Evolutionary conservation across 37 sponge, comb jelly and placozoan genomes (phyloP).

Genomic region (Cladorhizidae sp.): DNA sequence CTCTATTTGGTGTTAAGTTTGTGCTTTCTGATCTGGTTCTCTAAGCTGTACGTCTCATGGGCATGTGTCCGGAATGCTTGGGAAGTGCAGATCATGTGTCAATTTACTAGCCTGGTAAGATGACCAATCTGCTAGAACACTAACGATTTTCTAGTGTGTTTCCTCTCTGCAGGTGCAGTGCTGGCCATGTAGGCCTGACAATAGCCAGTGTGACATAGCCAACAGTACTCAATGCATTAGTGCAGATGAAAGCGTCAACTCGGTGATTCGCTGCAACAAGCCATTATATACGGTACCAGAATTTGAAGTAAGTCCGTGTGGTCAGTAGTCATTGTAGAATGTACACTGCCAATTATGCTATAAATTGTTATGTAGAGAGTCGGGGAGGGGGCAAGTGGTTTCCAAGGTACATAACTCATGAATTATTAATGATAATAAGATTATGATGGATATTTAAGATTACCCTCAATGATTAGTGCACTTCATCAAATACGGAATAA

Average conservation of each 20-base stretch:
- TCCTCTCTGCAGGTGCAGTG: conserved; percentile 43
- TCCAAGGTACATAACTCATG: too few relatives aligned
- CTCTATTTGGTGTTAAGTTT: conserved; percentile 2
- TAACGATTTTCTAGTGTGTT: neutral
- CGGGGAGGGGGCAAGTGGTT: too few relatives aligned
- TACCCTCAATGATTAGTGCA: too few relatives aligned
- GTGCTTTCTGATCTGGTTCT: conserved; percentile 30
- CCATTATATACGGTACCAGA: neutral
- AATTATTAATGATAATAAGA: too few relatives aligned
- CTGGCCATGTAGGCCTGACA: neutral
- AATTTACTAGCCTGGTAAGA: conserved; percentile 18
- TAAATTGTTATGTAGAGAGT: too few relatives aligned
- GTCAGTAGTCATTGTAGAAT: too few relatives aligned
- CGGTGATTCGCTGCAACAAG: conserved; percentile 4
- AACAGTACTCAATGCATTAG: neutral
- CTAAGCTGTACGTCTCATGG: conserved; percentile 21
- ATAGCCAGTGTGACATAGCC: neutral
- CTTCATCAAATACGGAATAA: too few relatives aligned
- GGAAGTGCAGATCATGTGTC: conserved; percentile 15
- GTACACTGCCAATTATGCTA: too few relatives aligned
- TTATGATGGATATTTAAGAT: too few relatives aligned
- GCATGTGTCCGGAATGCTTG: neutral
- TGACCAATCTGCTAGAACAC: neutral
- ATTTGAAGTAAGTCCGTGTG: conserved; percentile 4
- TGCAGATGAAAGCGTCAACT: neutral